Evolutionary conservation across 2,888 invertebrate species (phyloP), one percentile per base, ranked within the genome.

Genomic region (Hipparchia semele): DNA sequence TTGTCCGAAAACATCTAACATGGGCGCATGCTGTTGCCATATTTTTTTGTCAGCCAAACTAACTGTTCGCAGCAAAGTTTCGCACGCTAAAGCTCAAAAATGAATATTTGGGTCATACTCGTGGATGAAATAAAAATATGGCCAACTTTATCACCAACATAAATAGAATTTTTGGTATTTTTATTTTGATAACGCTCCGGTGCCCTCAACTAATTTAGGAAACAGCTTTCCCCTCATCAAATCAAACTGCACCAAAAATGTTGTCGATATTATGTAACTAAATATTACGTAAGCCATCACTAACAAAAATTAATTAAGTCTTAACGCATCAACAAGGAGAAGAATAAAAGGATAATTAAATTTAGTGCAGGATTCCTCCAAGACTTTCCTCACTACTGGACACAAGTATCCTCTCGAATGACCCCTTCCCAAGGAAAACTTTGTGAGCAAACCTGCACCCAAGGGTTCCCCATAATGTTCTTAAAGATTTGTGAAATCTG

Each of bases 1-100:
- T 68, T 60, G 49, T 58, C 39, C 46, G 33, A 49, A 59, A 68
- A 68, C 59, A 68, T 68, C n/a, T 58, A 68, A 68, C 68, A 60
- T 7, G 59, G 23, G 51, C 33, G 59, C 59, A 33, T 33, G 51
- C 59, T 49, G 67, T 65, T 39, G 56, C 54, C 68, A 23, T 23
- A 23, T 23, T 59, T 68, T 65, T 68, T 59, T 68, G 59, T 60
- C 58, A 58, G n/a, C 59, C 33, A 56, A 67, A 67, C 54, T 59
- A 67, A 67, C 54, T 59, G 33, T n/a, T 60, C 59, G 12, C 33
- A 68, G 59, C 68, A 51, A 68, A 68, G 68, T 60, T 68, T 68
- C 59, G 4, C 12, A 12, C 65, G 65, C 51, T 64, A 53, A 6
- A 53, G 51, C 53, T 58, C 68, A 68, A 68, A 68, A 68, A 68